A percentile compares a stretch with the other conserved stretches of the same genome.
These are phyloP conservation scores for Onthophagus sagittarius DNA, from an alignment of 2,888 invertebrate species.

Conservation along the genomic window DNA sequence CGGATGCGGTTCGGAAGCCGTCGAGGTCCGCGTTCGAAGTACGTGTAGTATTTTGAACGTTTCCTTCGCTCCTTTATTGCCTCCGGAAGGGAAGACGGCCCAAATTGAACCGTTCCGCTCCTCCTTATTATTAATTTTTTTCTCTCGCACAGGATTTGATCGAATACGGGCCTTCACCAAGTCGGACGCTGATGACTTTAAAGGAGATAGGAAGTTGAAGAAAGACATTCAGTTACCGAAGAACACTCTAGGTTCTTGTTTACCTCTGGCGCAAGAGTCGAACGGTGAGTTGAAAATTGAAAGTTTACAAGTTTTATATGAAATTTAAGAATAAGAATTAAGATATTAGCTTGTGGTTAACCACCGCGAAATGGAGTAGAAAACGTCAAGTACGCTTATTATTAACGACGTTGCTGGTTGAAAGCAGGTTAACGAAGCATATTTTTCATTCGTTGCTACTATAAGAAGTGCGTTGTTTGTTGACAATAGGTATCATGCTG, in stretches of 20 bases:
- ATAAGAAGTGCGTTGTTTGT: not conserved
- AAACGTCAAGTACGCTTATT: not conserved
- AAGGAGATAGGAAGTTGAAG: slow-evolving; percentile 68
- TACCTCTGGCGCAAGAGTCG: slow-evolving; percentile 77
- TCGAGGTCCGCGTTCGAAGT: not conserved
- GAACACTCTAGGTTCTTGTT: slow-evolving; percentile 71
- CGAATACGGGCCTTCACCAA: slow-evolving; percentile 73
- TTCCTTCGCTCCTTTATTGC: slow-evolving; percentile 1
- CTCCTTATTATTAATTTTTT: not conserved
- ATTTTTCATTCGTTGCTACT: not conserved
- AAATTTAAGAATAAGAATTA: too few species aligned
- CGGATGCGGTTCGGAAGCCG: not conserved
- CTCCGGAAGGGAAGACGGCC: not conserved
- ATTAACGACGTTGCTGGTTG: not conserved
- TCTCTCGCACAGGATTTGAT: slow-evolving; percentile 63
- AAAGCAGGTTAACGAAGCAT: not conserved
- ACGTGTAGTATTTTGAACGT: not conserved
- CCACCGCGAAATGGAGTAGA: not conserved
- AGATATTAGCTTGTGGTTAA: not conserved
- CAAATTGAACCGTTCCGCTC: slow-evolving; percentile 10
- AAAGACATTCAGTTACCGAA: slow-evolving; percentile 74
- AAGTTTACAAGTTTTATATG: not conserved
- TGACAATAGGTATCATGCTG: not conserved
- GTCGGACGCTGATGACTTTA: slow-evolving; percentile 65
- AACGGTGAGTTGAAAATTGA: slow-evolving; percentile 58